These are phyloP conservation scores for Pantelozetes paolii DNA, from an alignment of 2,888 invertebrate genomes.

Conservation along the genomic window DNA sequence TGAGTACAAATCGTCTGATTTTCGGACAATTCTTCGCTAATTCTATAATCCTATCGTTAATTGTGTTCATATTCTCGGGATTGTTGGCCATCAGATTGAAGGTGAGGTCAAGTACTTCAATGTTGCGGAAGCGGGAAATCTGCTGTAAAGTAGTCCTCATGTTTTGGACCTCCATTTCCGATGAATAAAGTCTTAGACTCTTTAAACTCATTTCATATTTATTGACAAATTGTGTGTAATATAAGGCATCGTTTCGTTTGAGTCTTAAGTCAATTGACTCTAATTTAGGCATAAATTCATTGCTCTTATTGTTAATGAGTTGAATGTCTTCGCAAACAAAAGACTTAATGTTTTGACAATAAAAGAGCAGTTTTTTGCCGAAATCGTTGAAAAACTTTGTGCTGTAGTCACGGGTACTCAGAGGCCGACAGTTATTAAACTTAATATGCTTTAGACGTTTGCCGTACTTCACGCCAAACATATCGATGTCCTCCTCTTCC, in stretches of 20 bases:
- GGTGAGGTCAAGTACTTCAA: neutral
- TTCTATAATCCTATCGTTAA: conserved; percentile 12
- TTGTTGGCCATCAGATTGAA: conserved; percentile 12
- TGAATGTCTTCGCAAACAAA: conserved; percentile 11
- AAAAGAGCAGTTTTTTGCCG: conserved; percentile 20
- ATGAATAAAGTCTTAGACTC: neutral
- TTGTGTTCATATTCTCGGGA: neutral
- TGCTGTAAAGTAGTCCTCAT: conserved; percentile 3
- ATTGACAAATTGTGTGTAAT: neutral
- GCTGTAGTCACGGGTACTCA: neutral
- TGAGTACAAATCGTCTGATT: neutral
- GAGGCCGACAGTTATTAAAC: neutral
- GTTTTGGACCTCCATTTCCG: neutral
- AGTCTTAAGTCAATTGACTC: conserved; percentile 1
- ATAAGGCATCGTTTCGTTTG: neutral
- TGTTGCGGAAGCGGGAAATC: neutral
- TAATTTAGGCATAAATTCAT: conserved; percentile 2
- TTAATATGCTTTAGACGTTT: conserved; percentile 4
- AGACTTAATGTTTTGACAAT: conserved; percentile 20
- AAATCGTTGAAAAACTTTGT: conserved; percentile 17
- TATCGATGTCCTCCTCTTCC: neutral
- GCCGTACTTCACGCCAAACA: conserved; percentile 13
- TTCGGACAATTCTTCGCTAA: conserved; percentile 8
- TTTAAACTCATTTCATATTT: conserved; percentile 6
- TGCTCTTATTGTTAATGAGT: neutral